A percentile compares a stretch with the other conserved stretches of the same genome.
Conservation (phyloP, 1,140 invertebrate genomes). For the Drosophila willistoni region DNA sequence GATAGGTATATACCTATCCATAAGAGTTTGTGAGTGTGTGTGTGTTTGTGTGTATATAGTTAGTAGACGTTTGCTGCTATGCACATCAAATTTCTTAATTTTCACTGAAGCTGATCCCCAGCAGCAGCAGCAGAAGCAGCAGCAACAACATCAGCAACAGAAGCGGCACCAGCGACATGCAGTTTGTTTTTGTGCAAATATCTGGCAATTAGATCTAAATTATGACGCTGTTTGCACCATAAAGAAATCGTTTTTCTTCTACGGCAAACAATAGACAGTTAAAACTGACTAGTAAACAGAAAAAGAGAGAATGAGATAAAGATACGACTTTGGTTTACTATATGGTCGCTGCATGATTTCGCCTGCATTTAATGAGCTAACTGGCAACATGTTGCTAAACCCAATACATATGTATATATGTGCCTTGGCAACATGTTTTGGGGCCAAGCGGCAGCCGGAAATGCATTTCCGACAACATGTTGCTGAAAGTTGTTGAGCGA, state of each 20-base stretch:
- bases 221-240: constrained; percentile 78
- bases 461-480: constrained; percentile 61
- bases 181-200: constrained; percentile 59
- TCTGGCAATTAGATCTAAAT: constrained; percentile 80
- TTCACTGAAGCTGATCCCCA: constrained; percentile 31
- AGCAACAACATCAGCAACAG: constrained; percentile 9
- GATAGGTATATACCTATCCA: not conserved
- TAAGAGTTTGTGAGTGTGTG: too few relatives aligned
- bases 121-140: not conserved
- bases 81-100: constrained; percentile 74
- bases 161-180: constrained; percentile 30
- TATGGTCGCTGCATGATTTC: constrained; percentile 56
- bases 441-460: constrained; percentile 42
- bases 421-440: constrained; percentile 20
- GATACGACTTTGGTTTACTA: constrained; percentile 55
- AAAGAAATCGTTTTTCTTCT: constrained; percentile 74
- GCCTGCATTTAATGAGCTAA: constrained; percentile 70
- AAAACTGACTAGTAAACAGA: constrained; percentile 31
- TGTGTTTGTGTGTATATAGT: not conserved
- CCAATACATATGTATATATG: not conserved
- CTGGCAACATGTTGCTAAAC: constrained; percentile 29
- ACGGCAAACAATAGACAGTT: constrained; percentile 74
- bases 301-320: constrained; percentile 37
- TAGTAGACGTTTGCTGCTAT: not conserved
- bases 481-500: constrained; percentile 47